Percentiles rank a stretch among this genome's conserved stretches.
Conservation (phyloP, 2,113 vertebrate genomes). For the Phoenicopterus ruber region DNA sequence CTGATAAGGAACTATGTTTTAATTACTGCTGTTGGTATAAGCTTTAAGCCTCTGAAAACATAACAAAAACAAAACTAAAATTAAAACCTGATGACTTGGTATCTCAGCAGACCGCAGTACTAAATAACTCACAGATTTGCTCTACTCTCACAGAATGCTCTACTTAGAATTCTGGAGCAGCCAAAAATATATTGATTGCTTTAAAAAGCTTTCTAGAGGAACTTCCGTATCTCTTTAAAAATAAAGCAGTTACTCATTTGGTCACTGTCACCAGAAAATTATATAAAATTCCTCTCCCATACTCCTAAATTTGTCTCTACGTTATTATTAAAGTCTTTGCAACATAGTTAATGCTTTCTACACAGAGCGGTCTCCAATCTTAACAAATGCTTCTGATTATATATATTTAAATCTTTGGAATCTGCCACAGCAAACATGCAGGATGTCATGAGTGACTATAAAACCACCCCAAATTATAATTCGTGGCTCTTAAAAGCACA, state of each 20-base stretch:
- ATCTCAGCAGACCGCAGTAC: not conserved
- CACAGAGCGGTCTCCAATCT: not conserved
- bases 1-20: not conserved
- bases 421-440: not conserved
- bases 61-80: not conserved
- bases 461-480: not conserved
- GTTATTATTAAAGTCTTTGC: not conserved
- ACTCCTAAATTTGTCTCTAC: not conserved
- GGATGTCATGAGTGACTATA: not conserved
- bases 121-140: not conserved
- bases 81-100: not conserved
- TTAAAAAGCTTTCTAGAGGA: not conserved
- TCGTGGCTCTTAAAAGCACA: not conserved
- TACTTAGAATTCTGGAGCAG: not conserved
- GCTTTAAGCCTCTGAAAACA: not conserved
- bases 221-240: not conserved
- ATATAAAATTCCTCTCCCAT: not conserved
- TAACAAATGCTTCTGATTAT: not conserved
- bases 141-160: not conserved
- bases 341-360: not conserved
- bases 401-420: not conserved
- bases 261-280: not conserved
- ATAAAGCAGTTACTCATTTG: not conserved
- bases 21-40: not conserved
- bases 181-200: not conserved